A percentile compares a stretch with the other conserved stretches of the same genome.
Conservation (phyloP, 2,113 vertebrate species). For the Cottus gobio region DNA sequence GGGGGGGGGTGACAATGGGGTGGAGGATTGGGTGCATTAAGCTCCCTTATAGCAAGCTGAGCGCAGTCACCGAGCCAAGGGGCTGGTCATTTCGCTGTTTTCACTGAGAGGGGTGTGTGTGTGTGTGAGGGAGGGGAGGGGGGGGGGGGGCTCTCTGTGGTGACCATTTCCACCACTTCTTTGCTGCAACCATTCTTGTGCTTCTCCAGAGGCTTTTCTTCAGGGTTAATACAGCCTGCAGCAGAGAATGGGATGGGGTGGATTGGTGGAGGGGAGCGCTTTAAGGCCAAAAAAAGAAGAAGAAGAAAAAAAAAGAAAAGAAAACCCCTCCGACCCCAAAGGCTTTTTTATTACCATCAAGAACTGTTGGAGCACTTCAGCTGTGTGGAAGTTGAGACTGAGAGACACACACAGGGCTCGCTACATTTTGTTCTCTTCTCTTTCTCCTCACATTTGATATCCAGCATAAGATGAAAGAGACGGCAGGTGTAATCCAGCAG, state of each 20-base stretch:
- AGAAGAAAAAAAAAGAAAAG: constrained; percentile 50
- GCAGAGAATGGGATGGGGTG: constrained; percentile 69
- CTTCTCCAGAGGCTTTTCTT: constrained; percentile 71
- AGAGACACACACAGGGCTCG: not conserved
- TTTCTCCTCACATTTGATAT: not conserved
- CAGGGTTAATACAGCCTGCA: constrained; percentile 80
- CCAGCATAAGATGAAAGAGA: not conserved
- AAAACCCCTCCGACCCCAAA: constrained; percentile 62
- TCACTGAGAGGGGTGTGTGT: constrained; percentile 67
- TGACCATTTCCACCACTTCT: constrained; percentile 82
- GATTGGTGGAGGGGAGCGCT: constrained; percentile 85
- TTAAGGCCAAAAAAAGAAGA: constrained; percentile 65
- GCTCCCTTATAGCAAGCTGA: constrained; percentile 81
- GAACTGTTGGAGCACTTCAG: constrained; percentile 60
- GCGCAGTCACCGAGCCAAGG: constrained; percentile 80
- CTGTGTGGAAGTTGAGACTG: constrained; percentile 32
- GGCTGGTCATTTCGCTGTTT: constrained; percentile 87
- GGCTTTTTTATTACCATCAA: constrained; percentile 57
- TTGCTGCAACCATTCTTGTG: constrained; percentile 73
- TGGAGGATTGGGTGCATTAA: constrained; percentile 88
- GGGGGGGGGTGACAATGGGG: constrained; percentile 89
- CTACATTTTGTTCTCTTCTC: constrained; percentile 12
- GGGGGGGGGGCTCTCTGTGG: constrained; percentile 76
- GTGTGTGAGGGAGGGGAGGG: constrained; percentile 12
- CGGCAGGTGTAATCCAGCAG: not conserved